Evolutionary conservation across 2,797 vertebrate genomes (phyloP).

Genomic region (Spizella passerina): DNA sequence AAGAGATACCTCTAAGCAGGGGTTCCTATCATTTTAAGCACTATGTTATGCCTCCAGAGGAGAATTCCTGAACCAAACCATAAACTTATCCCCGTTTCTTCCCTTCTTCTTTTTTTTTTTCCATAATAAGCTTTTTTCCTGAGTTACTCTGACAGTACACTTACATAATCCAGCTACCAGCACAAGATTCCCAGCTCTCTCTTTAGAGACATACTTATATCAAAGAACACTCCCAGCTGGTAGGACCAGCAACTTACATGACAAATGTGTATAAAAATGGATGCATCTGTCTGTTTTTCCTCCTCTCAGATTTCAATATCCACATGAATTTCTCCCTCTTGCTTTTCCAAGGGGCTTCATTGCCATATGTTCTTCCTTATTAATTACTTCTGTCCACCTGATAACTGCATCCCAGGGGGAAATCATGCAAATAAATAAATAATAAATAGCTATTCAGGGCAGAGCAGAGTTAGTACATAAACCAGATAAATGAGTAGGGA

Average conservation of each 20-base stretch:
- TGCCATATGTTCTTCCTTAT: not conserved
- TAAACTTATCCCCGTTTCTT: not conserved
- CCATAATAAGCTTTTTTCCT: not conserved
- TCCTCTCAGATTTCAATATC: not conserved
- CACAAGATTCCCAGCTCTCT: not conserved
- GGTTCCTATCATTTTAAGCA: conserved; percentile 46
- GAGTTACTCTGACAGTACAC: not conserved
- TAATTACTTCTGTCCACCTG: not conserved
- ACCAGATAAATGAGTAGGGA: not conserved
- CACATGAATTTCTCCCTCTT: not conserved
- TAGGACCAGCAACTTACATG: not conserved
- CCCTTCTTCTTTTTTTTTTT: too few species aligned
- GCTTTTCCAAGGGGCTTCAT: not conserved
- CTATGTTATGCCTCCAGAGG: conserved; percentile 9
- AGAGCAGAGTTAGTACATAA: not conserved
- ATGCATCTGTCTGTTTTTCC: not conserved
- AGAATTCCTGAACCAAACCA: conserved; percentile 32
- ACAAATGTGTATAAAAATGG: not conserved
- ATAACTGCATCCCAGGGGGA: not conserved
- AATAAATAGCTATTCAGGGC: not conserved
- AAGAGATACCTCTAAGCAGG: conserved; percentile 27
- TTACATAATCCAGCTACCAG: not conserved
- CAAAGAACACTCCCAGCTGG: not conserved
- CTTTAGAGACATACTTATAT: not conserved
- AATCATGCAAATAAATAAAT: not conserved